phyloP scores from a whole-genome alignment of 1,140 invertebrate genomes.

The Tetramorium alpestre region DNA sequence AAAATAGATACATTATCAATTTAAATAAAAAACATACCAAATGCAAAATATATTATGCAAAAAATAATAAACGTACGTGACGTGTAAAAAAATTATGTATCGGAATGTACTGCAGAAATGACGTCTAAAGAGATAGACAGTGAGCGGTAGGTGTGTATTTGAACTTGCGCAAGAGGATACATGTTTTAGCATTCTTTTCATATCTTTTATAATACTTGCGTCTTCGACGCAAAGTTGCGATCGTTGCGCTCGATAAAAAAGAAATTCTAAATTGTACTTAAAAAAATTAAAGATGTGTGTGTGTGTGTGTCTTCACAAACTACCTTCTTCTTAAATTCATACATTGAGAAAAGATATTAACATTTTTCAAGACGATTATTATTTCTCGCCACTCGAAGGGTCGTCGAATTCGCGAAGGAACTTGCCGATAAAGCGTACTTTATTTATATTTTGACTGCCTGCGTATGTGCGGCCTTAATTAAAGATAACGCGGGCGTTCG shows the following conservation, averaged over 20 bases:
- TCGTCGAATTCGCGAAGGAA: not conserved
- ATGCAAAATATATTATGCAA: not conserved
- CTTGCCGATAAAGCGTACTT: not conserved
- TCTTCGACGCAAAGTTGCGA: not conserved
- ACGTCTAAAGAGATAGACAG: not conserved
- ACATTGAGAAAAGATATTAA: not conserved
- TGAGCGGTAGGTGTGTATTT: not conserved
- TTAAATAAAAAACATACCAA: no score
- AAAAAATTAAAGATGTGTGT: no score
- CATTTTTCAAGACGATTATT: not conserved
- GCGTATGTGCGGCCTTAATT: not conserved
- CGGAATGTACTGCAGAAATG: not conserved
- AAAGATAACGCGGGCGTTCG: not conserved
- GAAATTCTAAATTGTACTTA: not conserved
- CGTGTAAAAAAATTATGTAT: not conserved
- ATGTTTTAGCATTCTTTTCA: not conserved
- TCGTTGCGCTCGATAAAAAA: not conserved
- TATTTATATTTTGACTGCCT: not conserved
- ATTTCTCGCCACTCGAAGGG: no score
- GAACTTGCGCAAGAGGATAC: not conserved
- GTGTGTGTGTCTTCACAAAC: not conserved
- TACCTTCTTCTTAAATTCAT: not conserved
- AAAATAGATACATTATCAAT: no score
- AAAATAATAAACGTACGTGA: not conserved
- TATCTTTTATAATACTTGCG: not conserved